phyloP scores from a whole-genome alignment of 2,888 invertebrate species.

The Epsilonema sp. region DNA sequence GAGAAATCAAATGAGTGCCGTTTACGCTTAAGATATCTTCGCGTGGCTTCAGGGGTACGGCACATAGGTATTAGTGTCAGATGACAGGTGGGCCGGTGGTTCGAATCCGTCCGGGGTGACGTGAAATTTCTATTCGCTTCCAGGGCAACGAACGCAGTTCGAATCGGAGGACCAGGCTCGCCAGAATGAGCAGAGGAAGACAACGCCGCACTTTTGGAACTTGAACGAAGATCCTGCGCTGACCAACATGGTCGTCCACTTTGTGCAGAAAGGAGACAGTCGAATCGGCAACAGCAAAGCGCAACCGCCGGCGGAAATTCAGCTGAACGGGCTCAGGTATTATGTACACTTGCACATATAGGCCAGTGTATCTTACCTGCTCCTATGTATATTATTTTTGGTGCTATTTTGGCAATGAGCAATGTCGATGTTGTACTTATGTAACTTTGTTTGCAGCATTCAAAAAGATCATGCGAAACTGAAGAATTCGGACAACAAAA shows the following conservation, averaged over 20 bases:
- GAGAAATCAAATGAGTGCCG: too few relatives aligned
- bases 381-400: too few relatives aligned
- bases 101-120: too few relatives aligned
- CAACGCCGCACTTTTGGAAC: conserved; percentile 38
- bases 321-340: conserved; percentile 37
- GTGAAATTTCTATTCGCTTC: too few relatives aligned
- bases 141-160: too few relatives aligned
- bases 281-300: conserved; percentile 27
- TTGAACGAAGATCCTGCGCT: conserved; percentile 40
- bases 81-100: conserved; percentile 15
- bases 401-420: too few relatives aligned
- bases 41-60: too few relatives aligned
- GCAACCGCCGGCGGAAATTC: conserved; percentile 30
- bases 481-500: conserved; percentile 21
- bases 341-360: conserved; percentile 4
- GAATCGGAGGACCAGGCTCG: conserved; percentile 3
- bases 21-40: too few relatives aligned
- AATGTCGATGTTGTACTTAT: too few relatives aligned
- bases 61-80: too few relatives aligned
- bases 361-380: neutral
- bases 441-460: conserved; percentile 30
- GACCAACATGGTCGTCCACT: conserved; percentile 37
- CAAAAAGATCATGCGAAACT: conserved; percentile 36
- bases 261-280: conserved; percentile 33
- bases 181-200: conserved; percentile 28